A percentile compares a stretch with the other conserved stretches of the same genome.
phyloP scores from a whole-genome alignment of 53 echinoderm and acorn worm genomes.

The Zoroaster sp. region DNA sequence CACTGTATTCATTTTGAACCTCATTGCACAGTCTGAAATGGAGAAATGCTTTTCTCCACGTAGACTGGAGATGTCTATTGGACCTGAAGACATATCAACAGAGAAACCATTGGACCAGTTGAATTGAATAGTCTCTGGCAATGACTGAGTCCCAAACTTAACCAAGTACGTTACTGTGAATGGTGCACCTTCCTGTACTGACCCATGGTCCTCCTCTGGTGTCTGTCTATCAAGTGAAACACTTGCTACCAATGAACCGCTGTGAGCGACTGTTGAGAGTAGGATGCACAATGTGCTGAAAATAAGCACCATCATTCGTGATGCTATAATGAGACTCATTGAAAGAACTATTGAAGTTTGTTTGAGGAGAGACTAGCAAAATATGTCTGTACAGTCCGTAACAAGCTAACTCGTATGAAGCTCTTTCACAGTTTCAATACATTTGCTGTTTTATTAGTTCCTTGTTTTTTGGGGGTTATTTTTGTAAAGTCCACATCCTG shows the following conservation, averaged over 20 bases:
- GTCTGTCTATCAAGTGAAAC: background rate
- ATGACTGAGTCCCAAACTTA: background rate
- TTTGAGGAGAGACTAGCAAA: too few species aligned
- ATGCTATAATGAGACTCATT: background rate
- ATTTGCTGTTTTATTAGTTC: too few species aligned
- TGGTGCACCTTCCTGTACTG: background rate
- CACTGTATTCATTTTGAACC: background rate
- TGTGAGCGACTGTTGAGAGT: background rate
- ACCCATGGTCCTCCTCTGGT: background rate
- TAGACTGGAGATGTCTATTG: background rate
- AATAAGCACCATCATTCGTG: background rate
- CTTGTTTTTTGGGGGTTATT: too few species aligned
- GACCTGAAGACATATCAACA: background rate
- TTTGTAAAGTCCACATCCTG: too few species aligned
- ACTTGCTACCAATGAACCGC: background rate
- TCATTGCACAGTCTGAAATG: background rate
- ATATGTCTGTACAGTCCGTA: too few species aligned
- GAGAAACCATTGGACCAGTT: background rate
- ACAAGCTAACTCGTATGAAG: too few species aligned
- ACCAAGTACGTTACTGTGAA: background rate
- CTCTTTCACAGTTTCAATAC: too few species aligned
- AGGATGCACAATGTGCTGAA: background rate
- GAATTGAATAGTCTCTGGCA: background rate
- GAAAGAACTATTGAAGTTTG: too few species aligned
- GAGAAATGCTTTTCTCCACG: background rate